Percentiles rank a stretch among this genome's conserved stretches.
These are phyloP conservation scores for Micrasema minimum DNA, from an alignment of 1,140 invertebrate species.

Conservation along the genomic window DNA sequence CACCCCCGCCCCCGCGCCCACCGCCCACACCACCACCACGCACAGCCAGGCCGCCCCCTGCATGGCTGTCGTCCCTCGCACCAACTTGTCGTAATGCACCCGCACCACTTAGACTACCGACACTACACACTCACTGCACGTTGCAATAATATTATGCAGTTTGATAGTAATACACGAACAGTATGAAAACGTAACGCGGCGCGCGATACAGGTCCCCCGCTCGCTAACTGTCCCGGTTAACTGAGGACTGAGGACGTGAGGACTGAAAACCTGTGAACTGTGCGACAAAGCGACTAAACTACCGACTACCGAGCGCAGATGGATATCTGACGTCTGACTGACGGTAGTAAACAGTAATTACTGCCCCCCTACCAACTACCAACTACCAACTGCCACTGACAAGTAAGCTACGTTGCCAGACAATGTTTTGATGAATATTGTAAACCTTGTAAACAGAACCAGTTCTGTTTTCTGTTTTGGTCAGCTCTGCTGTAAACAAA, in stretches of 20 bases:
- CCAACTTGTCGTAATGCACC: too few species aligned
- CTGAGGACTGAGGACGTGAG: too few species aligned
- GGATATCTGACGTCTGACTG: too few species aligned
- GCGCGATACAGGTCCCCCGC: too few species aligned
- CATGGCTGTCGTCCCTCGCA: too few species aligned
- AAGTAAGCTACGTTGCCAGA: slow-evolving; percentile 11
- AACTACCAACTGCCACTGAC: background rate
- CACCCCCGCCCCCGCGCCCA: background rate
- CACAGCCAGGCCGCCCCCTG: slow-evolving; percentile 1
- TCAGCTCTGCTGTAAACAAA: background rate
- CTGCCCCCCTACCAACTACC: background rate
- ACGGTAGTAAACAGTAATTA: background rate
- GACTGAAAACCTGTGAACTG: too few species aligned
- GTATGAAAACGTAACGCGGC: too few species aligned
- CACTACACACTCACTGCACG: background rate
- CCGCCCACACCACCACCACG: background rate
- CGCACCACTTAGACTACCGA: slow-evolving; percentile 1
- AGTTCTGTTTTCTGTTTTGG: slow-evolving; percentile 4
- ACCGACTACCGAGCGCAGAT: too few species aligned
- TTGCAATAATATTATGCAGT: background rate
- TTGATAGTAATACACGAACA: background rate
- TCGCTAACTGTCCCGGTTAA: too few species aligned
- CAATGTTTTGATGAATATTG: background rate
- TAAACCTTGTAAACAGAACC: slow-evolving; percentile 17
- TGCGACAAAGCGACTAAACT: too few species aligned